Evolutionary conservation across 2,113 vertebrate genomes (phyloP), one percentile per base, ranked within the genome.

Genomic region (Salvator merianae): DNA sequence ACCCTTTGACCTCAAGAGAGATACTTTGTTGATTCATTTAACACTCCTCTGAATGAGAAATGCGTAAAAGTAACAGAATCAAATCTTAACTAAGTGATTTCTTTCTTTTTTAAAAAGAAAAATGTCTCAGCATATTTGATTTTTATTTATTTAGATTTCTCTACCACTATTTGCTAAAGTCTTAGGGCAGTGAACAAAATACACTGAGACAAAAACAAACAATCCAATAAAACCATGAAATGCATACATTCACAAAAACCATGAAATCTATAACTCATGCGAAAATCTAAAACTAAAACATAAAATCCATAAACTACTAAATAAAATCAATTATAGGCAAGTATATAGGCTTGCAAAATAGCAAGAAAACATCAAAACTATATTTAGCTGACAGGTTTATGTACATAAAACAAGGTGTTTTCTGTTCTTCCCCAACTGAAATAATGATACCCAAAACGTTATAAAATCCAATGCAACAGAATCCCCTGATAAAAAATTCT

Each of bases 1-100:
- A 84, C 18, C 76, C 5, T 62, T 30, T 1, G 0, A 77, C 65
- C 43, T 90, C 55, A 77, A 77, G 88, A 88, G 76, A 83, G 82
- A 80, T 65, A 14, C 22, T 81, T 86, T 92, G 91, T 84, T 81
- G 8, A 87, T 84, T 77, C 77, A 18, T 88, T 86, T 79, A 86
- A 36, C 62, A 77, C 70, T 24, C 9, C 4, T 89, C 71, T 86
- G 18, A 18, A 24, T 65, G 3, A 36, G 86, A 3, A 65, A 14
- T 4, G 9, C 40, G 18, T 1, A 77, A 14, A 68, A n/a, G 34
- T 6, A 77, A 10, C 47, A 38, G 32, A 59, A 59, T 32, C 28
- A 30, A 55, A 69, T 50, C 14, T 32, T 30, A 36, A 30, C 20
- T 12, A 38, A 63, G 3, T n/a, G 22, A 20, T 20, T 26, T 55